Evolutionary conservation across 2,888 invertebrate genomes (phyloP).

Genomic region (Nemotelus nigrinus): DNA sequence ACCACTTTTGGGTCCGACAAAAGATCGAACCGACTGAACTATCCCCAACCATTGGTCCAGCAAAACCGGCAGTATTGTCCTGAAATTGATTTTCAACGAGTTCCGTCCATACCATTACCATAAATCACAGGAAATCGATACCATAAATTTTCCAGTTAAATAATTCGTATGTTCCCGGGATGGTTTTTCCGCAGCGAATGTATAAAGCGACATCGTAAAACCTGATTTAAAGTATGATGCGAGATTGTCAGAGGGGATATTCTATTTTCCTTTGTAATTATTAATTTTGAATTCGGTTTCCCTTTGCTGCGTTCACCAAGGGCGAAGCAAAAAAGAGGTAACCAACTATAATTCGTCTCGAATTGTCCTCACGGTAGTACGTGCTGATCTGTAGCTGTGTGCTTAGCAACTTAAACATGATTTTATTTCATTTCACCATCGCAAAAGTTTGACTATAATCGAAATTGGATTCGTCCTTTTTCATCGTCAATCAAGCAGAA

Average conservation of each 20-base stretch:
- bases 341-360: too few species aligned
- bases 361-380: neutral
- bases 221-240: slow-evolving; percentile 9
- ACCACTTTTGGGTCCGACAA: neutral
- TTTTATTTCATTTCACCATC: slow-evolving; percentile 46
- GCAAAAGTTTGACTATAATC: slow-evolving; percentile 48
- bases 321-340: neutral
- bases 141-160: slow-evolving; percentile 30
- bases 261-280: slow-evolving; percentile 5
- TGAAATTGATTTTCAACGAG: slow-evolving; percentile 38
- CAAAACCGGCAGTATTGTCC: neutral
- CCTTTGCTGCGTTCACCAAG: neutral
- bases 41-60: too few species aligned
- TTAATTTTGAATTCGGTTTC: neutral
- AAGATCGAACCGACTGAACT: neutral
- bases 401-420: slow-evolving; percentile 42
- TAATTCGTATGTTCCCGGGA: slow-evolving; percentile 21
- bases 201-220: slow-evolving; percentile 9
- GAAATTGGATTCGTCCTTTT: slow-evolving; percentile 48
- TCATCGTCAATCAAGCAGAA: slow-evolving; percentile 45
- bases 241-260: neutral
- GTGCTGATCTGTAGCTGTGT: neutral
- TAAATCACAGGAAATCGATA: slow-evolving; percentile 37
- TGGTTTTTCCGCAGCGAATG: neutral
- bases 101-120: slow-evolving; percentile 24